Percentiles rank a stretch among this genome's conserved stretches.
These are phyloP conservation scores for Scaptomyza reducta DNA, from an alignment of 2,888 invertebrate species.

Conservation along the genomic window DNA sequence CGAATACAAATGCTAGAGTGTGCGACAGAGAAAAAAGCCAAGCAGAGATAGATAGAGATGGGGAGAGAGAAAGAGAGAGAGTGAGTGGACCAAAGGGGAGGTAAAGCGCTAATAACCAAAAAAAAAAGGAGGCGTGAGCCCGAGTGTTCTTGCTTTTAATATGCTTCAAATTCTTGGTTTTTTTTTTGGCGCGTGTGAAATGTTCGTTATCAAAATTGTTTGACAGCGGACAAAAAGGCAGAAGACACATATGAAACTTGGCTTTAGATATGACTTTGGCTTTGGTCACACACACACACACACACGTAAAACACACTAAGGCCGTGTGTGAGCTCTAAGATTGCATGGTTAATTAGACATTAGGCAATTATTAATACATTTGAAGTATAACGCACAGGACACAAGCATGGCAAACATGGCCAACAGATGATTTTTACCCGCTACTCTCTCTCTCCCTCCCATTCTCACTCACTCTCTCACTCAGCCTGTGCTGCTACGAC, in stretches of 20 bases:
- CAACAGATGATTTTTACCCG: conserved; percentile 28
- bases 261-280: conserved; percentile 14
- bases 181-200: conserved; percentile 51
- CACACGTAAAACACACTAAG: neutral
- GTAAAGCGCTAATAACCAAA: conserved; percentile 21
- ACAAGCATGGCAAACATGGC: conserved; percentile 31
- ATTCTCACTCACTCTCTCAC: too few species aligned
- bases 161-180: conserved; percentile 8
- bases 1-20: neutral
- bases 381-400: conserved; percentile 36
- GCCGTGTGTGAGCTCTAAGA: conserved; percentile 30
- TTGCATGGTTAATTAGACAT: conserved; percentile 73
- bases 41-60: too few species aligned
- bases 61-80: too few species aligned
- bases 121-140: conserved; percentile 13
- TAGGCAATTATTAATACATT: conserved; percentile 74
- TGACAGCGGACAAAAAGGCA: conserved; percentile 9
- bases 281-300: conserved; percentile 9
- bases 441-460: too few species aligned
- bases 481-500: neutral
- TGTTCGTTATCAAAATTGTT: conserved; percentile 40
- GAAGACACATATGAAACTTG: neutral
- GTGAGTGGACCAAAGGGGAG: too few species aligned
- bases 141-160: conserved; percentile 30
- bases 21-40: neutral